A percentile compares a stretch with the other conserved stretches of the same genome.
Evolutionary conservation across 2,888 invertebrate species (phyloP).

Genomic region (Plutella xylostella): DNA sequence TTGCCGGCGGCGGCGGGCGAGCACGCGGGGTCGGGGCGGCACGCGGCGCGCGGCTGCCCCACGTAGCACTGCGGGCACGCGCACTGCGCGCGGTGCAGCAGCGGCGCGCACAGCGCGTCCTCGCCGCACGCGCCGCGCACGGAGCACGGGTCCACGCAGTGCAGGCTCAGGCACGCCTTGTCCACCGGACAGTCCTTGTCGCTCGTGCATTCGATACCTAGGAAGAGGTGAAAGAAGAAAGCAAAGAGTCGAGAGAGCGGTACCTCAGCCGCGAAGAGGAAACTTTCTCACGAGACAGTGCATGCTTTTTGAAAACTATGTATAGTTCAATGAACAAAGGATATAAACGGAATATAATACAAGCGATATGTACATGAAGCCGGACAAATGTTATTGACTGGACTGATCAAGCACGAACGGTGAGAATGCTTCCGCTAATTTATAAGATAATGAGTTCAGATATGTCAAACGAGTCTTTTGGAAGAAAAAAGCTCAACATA

Average conservation of each 20-base stretch:
- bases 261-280: slow-evolving; percentile 91
- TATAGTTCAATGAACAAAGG: slow-evolving; percentile 64
- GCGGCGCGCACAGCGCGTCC: slow-evolving; percentile 88
- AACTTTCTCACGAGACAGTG: slow-evolving; percentile 82
- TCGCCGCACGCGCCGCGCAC: slow-evolving; percentile 89
- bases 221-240: slow-evolving; percentile 71
- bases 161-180: slow-evolving; percentile 90
- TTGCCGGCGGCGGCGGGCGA: slow-evolving; percentile 72
- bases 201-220: slow-evolving; percentile 89
- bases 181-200: slow-evolving; percentile 93
- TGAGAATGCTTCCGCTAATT: slow-evolving; percentile 71
- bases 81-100: slow-evolving; percentile 87
- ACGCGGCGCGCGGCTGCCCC: slow-evolving; percentile 83
- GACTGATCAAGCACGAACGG: slow-evolving; percentile 68
- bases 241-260: slow-evolving; percentile 76
- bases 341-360: slow-evolving; percentile 67
- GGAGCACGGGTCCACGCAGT: slow-evolving; percentile 92
- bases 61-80: slow-evolving; percentile 90
- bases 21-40: slow-evolving; percentile 84
- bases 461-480: background rate
- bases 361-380: slow-evolving; percentile 75
- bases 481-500: background rate
- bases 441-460: background rate
- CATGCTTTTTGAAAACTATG: slow-evolving; percentile 74
- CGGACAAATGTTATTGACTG: slow-evolving; percentile 67